Percentiles rank a stretch among this genome's conserved stretches.
Conservation (phyloP, 2,113 vertebrate species). For the Formicarius rufipectus region DNA sequence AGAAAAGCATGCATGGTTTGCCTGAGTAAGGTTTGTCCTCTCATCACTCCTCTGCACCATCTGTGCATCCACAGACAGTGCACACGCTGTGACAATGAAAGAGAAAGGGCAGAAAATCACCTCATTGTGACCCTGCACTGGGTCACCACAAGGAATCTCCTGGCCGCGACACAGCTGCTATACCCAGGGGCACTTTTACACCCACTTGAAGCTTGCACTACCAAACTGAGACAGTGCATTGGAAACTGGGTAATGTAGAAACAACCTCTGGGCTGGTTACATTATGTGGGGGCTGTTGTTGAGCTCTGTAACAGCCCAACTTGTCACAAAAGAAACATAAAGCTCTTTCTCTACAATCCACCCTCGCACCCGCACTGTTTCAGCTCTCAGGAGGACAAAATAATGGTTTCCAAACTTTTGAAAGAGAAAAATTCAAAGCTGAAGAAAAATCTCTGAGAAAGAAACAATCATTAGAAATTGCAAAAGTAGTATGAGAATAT, state of each 20-base stretch:
- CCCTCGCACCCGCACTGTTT: background rate
- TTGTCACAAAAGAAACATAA: background rate
- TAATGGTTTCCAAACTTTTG: background rate
- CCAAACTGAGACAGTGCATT: background rate
- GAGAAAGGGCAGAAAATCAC: background rate
- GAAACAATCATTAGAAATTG: background rate
- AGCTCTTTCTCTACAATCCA: background rate
- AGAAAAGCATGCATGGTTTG: background rate
- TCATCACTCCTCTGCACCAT: background rate
- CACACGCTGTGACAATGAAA: background rate
- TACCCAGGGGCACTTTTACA: background rate
- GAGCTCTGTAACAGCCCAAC: background rate
- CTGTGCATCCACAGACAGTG: background rate
- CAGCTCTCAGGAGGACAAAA: background rate
- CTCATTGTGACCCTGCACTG: background rate
- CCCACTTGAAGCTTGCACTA: background rate
- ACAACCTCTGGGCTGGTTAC: background rate
- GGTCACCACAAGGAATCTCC: background rate
- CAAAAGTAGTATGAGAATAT: background rate
- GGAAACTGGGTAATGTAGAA: background rate
- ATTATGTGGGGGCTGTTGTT: background rate
- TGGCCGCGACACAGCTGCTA: background rate
- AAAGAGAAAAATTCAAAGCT: background rate
- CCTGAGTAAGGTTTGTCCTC: constrained; percentile 9
- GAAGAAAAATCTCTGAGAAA: background rate